phyloP scores from a whole-genome alignment of 2,888 invertebrate genomes.

The Zootermopsis nevadensis region DNA sequence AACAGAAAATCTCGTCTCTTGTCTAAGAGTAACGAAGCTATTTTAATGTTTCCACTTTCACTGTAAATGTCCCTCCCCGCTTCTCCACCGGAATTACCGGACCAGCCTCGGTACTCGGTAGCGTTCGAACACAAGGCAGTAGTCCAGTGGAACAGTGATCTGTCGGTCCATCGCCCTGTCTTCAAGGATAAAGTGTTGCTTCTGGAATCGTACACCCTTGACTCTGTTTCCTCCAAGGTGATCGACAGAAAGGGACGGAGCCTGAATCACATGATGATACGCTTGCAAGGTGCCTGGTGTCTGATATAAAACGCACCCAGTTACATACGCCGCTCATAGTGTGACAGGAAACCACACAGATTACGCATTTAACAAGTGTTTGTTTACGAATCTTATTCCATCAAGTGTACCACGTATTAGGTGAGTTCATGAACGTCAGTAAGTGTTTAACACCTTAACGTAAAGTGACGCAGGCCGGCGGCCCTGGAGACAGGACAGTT shows the following conservation, averaged over 20 bases:
- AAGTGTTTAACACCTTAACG: no score
- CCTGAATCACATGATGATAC: constrained; percentile 16
- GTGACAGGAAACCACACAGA: background rate
- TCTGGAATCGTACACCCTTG: constrained; percentile 43
- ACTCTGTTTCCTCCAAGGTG: constrained; percentile 51
- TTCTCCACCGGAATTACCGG: background rate
- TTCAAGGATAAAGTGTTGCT: constrained; percentile 5
- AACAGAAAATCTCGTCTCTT: background rate
- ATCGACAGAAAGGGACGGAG: constrained; percentile 32
- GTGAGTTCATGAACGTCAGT: no score
- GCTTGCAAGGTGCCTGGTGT: background rate
- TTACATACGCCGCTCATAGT: background rate
- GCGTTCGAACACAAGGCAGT: constrained; percentile 9
- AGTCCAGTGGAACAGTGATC: background rate
- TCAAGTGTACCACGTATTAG: no score
- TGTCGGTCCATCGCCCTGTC: constrained; percentile 11
- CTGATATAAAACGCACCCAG: constrained; percentile 16
- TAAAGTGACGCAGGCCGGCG: no score
- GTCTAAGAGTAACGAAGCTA: background rate
- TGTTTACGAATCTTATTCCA: no score
- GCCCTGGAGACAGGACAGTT: no score
- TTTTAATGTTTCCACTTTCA: constrained; percentile 21
- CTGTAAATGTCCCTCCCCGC: background rate
- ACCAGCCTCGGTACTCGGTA: background rate
- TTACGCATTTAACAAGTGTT: background rate